phyloP scores from a whole-genome alignment of 2,113 vertebrate species.

The Phasianus colchicus region DNA sequence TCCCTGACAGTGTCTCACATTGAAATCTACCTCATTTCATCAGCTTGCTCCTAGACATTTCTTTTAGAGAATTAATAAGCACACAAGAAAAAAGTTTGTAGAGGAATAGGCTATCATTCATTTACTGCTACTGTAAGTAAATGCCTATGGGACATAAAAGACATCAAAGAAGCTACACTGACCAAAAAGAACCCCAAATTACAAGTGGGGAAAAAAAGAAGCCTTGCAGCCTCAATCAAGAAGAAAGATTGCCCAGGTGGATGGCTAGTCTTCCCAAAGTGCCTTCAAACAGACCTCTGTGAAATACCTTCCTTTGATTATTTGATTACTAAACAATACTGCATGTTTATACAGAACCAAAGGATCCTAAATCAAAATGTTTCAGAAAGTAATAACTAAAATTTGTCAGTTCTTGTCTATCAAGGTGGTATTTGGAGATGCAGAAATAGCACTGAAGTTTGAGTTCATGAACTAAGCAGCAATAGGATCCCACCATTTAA shows the following conservation, averaged over 20 bases:
- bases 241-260: not conserved
- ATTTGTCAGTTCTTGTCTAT: not conserved
- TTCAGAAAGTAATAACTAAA: not conserved
- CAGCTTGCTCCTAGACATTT: slow-evolving; percentile 34
- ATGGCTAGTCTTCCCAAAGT: not conserved
- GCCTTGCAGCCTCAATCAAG: not conserved
- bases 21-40: not conserved
- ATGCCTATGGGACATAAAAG: not conserved
- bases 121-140: not conserved
- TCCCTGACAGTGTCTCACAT: not conserved
- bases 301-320: not conserved
- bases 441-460: not conserved
- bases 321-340: not conserved
- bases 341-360: not conserved
- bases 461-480: not conserved
- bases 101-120: not conserved
- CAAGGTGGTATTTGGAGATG: not conserved
- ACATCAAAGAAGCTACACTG: not conserved
- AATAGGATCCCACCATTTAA: not conserved
- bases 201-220: not conserved
- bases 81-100: not conserved
- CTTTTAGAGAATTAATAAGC: not conserved
- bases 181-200: not conserved
- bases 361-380: not conserved
- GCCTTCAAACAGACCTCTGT: not conserved